phyloP scores from a whole-genome alignment of 2,113 vertebrate genomes.

The Pterocles gutturalis region DNA sequence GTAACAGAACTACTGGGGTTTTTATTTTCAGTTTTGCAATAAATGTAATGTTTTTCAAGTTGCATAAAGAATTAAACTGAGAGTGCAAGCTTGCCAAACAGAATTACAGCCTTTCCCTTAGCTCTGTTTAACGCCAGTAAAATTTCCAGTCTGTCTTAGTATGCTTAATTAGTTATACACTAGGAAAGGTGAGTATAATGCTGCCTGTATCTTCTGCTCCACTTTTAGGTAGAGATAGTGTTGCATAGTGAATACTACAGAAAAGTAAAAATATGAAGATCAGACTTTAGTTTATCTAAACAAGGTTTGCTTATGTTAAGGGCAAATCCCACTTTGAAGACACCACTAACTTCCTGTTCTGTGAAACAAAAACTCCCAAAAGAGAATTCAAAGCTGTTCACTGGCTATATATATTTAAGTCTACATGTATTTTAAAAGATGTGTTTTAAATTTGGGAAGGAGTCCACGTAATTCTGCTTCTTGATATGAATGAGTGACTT shows the following conservation, averaged over 20 bases:
- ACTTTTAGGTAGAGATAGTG: neutral
- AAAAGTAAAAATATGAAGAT: neutral
- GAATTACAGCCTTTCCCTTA: neutral
- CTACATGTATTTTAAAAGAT: neutral
- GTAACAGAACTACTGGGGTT: neutral
- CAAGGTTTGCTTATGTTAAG: neutral
- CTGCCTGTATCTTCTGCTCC: neutral
- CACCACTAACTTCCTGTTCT: neutral
- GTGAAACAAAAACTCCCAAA: neutral
- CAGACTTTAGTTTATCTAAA: neutral
- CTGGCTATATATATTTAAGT: neutral
- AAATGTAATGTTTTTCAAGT: neutral
- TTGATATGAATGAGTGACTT: neutral
- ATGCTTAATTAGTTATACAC: neutral
- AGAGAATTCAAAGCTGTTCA: neutral
- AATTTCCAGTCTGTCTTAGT: neutral
- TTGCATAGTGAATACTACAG: neutral
- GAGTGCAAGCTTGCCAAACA: neutral
- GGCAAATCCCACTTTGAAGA: neutral
- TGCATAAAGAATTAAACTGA: neutral
- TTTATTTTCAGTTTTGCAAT: neutral
- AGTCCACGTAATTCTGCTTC: neutral
- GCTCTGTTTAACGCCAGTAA: neutral
- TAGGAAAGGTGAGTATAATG: neutral
- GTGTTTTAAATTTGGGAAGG: neutral